A percentile compares a stretch with the other conserved stretches of the same genome.
These are phyloP conservation scores for Poecilobothrus nobilitatus DNA, from an alignment of 2,888 invertebrate species.

Conservation along the genomic window DNA sequence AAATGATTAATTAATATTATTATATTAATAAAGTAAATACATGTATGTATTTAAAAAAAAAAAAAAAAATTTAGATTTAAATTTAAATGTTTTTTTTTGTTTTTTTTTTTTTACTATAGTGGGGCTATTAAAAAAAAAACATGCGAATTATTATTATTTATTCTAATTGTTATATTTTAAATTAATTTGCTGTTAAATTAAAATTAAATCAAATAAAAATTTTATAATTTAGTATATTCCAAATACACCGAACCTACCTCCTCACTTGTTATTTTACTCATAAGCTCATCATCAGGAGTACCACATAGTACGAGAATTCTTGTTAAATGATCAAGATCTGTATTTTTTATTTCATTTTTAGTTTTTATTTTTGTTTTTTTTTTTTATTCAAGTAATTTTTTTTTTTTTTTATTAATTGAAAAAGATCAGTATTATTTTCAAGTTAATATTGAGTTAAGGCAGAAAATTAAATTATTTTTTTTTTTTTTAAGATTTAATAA, in stretches of 20 bases:
- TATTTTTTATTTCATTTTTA: slow-evolving; percentile 37
- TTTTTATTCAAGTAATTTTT: slow-evolving; percentile 13
- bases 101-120: too few relatives aligned
- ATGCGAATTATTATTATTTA: not conserved
- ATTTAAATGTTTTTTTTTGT: not conserved
- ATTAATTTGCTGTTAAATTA: not conserved
- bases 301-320: slow-evolving; percentile 82
- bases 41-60: slow-evolving; percentile 34
- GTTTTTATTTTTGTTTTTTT: slow-evolving; percentile 8
- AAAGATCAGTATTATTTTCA: slow-evolving; percentile 18
- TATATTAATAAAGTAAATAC: not conserved
- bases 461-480: slow-evolving; percentile 8
- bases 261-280: slow-evolving; percentile 78
- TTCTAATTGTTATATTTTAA: not conserved
- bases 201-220: not conserved
- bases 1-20: too few relatives aligned
- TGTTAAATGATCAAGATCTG: slow-evolving; percentile 86
- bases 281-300: slow-evolving; percentile 71
- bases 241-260: slow-evolving; percentile 56
- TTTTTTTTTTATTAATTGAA: slow-evolving; percentile 15
- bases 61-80: slow-evolving; percentile 15
- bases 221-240: slow-evolving; percentile 7
- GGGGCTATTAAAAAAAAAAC: not conserved
- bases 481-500: slow-evolving; percentile 10
- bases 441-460: slow-evolving; percentile 17